Conservation (phyloP, 2,113 vertebrate species). For the Stomatorhinus ivindoensis region DNA sequence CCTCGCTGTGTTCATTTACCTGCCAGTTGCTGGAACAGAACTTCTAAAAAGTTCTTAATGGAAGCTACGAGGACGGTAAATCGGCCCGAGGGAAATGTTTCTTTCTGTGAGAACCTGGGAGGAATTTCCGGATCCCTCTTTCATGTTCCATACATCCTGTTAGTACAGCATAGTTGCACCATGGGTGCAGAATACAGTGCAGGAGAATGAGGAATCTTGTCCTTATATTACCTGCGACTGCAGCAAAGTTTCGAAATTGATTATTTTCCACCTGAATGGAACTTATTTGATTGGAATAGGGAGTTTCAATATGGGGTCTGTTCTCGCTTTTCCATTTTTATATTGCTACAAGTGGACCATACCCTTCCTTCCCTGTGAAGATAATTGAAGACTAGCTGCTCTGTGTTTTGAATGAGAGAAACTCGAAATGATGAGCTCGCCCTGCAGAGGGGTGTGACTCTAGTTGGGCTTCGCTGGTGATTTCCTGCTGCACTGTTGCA, state of each 20-base stretch:
- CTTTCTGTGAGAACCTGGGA: neutral
- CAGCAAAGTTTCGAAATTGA: neutral
- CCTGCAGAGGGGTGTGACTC: neutral
- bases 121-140: neutral
- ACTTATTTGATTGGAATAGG: neutral
- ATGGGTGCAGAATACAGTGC: neutral
- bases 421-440: neutral
- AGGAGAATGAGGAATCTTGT: neutral
- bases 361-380: neutral
- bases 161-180: neutral
- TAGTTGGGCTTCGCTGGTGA: neutral
- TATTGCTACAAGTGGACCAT: neutral
- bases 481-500: neutral
- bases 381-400: neutral
- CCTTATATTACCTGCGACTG: neutral
- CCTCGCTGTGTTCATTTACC: neutral
- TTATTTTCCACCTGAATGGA: slow-evolving; percentile 3
- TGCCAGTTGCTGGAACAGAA: neutral
- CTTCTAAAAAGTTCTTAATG: neutral
- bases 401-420: neutral
- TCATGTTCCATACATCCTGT: neutral
- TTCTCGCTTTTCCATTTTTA: neutral
- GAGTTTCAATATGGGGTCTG: neutral
- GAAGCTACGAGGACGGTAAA: neutral
- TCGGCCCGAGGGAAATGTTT: neutral